Conservation (phyloP, 92 coral and sea anemone species). For the Pocillopora meandrina region DNA sequence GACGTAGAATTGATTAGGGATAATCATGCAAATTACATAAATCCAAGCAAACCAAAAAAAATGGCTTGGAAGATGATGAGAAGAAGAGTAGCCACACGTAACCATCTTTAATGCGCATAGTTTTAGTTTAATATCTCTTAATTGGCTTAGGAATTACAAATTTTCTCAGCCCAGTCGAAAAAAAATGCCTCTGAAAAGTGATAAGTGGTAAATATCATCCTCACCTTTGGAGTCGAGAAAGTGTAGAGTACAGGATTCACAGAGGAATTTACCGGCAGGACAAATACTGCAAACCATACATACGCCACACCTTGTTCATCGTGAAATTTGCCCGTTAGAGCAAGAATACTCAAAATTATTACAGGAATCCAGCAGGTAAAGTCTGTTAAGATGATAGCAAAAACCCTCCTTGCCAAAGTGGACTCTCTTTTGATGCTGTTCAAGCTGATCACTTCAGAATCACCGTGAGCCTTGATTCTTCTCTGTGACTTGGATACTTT, state of each 20-base stretch:
- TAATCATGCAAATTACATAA: too few relatives aligned
- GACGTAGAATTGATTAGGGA: neutral
- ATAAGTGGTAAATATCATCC: neutral
- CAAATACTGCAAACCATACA: constrained; percentile 71
- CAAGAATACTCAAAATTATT: constrained; percentile 50
- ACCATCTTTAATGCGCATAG: too few relatives aligned
- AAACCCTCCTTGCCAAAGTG: constrained; percentile 59
- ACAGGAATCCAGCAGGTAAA: constrained; percentile 78
- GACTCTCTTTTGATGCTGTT: constrained; percentile 51
- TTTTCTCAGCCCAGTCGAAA: neutral
- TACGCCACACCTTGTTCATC: constrained; percentile 58
- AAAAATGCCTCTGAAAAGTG: neutral
- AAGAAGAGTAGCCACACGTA: too few relatives aligned
- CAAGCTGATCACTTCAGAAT: constrained; percentile 39
- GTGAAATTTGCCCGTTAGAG: constrained; percentile 47
- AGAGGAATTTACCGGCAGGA: constrained; percentile 59
- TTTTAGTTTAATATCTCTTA: too few relatives aligned
- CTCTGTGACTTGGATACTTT: constrained; percentile 26
- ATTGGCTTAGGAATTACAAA: neutral
- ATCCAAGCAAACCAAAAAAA: too few relatives aligned
- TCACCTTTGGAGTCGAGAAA: constrained; percentile 45
- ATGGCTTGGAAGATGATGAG: too few relatives aligned
- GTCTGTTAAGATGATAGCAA: constrained; percentile 65
- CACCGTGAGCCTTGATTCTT: constrained; percentile 24
- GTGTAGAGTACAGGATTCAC: constrained; percentile 62